Evolutionary conservation across 1,140 invertebrate species (phyloP).

Genomic region (Drosophila truncata): DNA sequence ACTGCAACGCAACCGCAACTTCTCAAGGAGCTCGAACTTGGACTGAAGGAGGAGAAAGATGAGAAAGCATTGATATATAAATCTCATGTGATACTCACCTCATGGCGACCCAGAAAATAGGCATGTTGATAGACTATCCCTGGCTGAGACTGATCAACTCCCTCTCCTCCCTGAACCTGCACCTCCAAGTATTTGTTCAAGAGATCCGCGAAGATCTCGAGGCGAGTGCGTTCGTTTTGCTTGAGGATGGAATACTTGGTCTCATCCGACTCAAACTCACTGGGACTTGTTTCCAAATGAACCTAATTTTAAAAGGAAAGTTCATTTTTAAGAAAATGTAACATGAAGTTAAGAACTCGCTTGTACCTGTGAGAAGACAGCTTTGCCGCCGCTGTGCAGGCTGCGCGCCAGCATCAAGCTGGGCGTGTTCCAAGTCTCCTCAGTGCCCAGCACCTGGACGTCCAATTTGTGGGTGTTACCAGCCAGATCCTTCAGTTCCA

Average conservation of each 20-base stretch:
- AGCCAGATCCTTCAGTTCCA: constrained; percentile 88
- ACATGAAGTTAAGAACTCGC: fast-evolving
- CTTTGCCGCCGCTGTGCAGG: constrained; percentile 88
- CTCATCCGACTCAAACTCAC: constrained; percentile 89
- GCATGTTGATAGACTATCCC: constrained; percentile 87
- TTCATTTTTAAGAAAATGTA: constrained; percentile 41
- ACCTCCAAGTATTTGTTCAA: constrained; percentile 90
- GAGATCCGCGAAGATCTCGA: constrained; percentile 92
- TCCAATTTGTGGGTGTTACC: constrained; percentile 90
- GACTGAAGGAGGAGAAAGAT: constrained; percentile 75
- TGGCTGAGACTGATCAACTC: not conserved
- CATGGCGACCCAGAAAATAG: constrained; percentile 92
- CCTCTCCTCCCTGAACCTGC: constrained; percentile 86
- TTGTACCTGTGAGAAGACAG: constrained; percentile 92
- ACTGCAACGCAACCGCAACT: constrained; percentile 86
- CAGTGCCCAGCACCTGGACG: constrained; percentile 91
- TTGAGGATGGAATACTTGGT: constrained; percentile 87
- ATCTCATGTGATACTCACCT: constrained; percentile 86
- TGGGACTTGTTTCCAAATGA: constrained; percentile 88
- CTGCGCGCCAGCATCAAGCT: constrained; percentile 91
- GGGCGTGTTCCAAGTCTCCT: constrained; percentile 94
- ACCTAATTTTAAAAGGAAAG: constrained; percentile 84
- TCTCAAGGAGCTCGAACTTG: constrained; percentile 88
- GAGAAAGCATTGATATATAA: not conserved
- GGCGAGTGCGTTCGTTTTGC: constrained; percentile 88